Base-by-base conservation (phyloP, 2,888 invertebrate species). In the Apeira syringaria region DNA sequence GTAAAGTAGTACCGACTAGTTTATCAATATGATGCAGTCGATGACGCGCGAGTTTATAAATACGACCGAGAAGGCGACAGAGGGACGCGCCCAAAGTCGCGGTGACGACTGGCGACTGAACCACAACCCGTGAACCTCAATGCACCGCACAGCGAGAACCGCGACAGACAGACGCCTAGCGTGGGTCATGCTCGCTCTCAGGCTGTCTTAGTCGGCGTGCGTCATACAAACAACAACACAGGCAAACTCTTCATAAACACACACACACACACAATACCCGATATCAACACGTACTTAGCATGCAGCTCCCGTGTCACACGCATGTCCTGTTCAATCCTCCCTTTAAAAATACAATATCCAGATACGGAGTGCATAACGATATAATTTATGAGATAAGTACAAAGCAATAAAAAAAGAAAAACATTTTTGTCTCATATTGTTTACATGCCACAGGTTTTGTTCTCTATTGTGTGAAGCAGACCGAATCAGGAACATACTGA, bases 21-120 rank as follows among this genome's bases (percentile, higher is more conserved):
- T 73, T 79, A 80, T 80, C 73, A 78, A 66, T 68, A 68, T 56
- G 68, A 64, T 77, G 75, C 56, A 51, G 49, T 70, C 51, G 51
- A 72, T 84, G 84, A 83, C 81, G 84, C 72, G 72, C 59, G 64
- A 67, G 78, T 80, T 78, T 86, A 85, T 83, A 79, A 81, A 85
- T 85, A 86, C 59, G 74, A 73, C 59, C 65, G 61, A 20, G 20
- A 64, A 74, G 85, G 81, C 83, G 85, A 79, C 84, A 73, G 68
- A 72, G 82, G 83, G 87, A 83, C 86, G 84, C 85, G 79, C 75
- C 81, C 76, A 78, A 71, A 72, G 76, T 74, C 74, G 74, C 68
- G 62, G 67, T 72, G 75, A 73, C 76, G 73, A 80, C 77, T 74
- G 80, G 64, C 68, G 64, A 68, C 67, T 68, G 64, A 74, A 59